Evolutionary conservation across 2,797 vertebrate genomes (phyloP), one percentile per base, ranked within the genome.

Genomic region (Lagocephalus sceleratus): DNA sequence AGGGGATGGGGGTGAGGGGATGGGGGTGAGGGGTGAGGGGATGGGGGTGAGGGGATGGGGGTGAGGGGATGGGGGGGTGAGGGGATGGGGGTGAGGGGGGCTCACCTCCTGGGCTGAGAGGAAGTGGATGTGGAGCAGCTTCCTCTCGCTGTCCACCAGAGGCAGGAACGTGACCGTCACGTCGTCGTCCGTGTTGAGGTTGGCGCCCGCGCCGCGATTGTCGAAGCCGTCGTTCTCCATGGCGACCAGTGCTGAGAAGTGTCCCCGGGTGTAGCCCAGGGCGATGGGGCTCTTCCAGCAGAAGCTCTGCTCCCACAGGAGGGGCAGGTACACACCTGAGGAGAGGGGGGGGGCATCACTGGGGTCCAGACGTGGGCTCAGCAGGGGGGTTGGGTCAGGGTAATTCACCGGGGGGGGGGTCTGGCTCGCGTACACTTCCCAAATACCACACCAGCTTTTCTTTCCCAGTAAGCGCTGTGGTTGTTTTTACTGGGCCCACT

Each of bases 251-350:
- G 97, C 97, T 6, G 97, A 99, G 87, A 99, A 99, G 85, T 99
- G 97, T 70, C 97, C 97, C 71, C 97, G 90, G 0, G 97, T 99
- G 85, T 99, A 99, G 67, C 97, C 97, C 88, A 99, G 92, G 70
- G 96, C 97, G 21, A 99, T 99, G 9, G 96, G 97, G 81, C 95
- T 98, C 77, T 98, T 99, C 96, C 97, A 99, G 84, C 96, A 99
- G 82, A 99, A 99, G 76, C 95, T 98, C 87, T 96, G 96, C 90
- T 99, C 97, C 97, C 96, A 99, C 80, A 99, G 73, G 71, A 99
- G 93, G 68, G 96, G 96, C 82, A 99, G 78, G 75, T 98, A 99
- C 47, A 99, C 96, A 66, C 96, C 97, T 99, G 1, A 0, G 54
- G 32, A 17, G 15, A 8, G 20, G n/a, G 12, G 5, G 4, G 15